Percentiles rank a stretch among this genome's conserved stretches.
Evolutionary conservation across 2,888 invertebrate species (phyloP).

Genomic region (Macrosoma leucophasiata): DNA sequence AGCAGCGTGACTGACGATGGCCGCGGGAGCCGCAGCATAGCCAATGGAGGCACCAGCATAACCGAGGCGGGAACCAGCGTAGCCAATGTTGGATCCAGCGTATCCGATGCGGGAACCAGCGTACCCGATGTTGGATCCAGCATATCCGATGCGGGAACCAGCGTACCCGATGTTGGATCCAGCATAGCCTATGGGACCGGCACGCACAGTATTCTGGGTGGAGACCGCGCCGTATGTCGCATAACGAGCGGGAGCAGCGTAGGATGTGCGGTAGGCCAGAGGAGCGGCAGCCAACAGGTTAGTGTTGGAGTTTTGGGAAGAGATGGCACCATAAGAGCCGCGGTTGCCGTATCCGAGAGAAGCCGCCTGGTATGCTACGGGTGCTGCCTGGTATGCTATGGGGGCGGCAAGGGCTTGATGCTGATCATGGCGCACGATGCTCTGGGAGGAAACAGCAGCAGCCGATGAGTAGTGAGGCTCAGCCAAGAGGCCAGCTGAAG

Average conservation of each 20-base stretch:
- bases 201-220: no score
- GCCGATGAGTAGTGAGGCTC: slow-evolving; percentile 50
- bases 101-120: no score
- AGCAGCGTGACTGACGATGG: slow-evolving; percentile 31
- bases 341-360: slow-evolving; percentile 28
- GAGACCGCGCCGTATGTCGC: slow-evolving; percentile 24
- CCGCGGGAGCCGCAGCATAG: slow-evolving; percentile 29
- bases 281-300: slow-evolving; percentile 34
- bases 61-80: no score
- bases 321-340: slow-evolving; percentile 35
- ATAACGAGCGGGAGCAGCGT: slow-evolving; percentile 33
- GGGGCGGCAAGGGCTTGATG: slow-evolving; percentile 27
- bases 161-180: no score
- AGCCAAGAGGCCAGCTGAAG: slow-evolving; percentile 48
- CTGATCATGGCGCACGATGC: slow-evolving; percentile 49
- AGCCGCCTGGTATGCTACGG: slow-evolving; percentile 20
- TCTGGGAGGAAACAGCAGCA: slow-evolving; percentile 48
- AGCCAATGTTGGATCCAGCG: no score
- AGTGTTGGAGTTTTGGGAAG: slow-evolving; percentile 54
- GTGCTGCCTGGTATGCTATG: slow-evolving; percentile 31
- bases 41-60: no score
- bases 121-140: no score
- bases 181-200: no score
- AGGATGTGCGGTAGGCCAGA: slow-evolving; percentile 10
- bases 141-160: no score